A percentile compares a stretch with the other conserved stretches of the same genome.
These are phyloP conservation scores for Protodeltote pygarga DNA, from an alignment of 2,888 invertebrate genomes.

Conservation along the genomic window DNA sequence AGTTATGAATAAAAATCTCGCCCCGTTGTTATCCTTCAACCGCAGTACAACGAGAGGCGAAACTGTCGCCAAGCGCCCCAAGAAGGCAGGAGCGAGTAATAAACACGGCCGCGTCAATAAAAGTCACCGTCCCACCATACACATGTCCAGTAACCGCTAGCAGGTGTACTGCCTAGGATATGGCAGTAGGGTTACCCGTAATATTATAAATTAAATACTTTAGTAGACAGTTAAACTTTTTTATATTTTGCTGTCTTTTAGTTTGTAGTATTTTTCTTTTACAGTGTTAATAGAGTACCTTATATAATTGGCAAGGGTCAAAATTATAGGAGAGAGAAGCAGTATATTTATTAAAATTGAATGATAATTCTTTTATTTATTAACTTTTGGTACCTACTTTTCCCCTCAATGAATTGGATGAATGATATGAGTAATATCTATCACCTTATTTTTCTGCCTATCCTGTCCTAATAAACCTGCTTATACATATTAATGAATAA, in stretches of 20 bases:
- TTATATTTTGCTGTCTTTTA: not conserved
- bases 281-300: too few relatives aligned
- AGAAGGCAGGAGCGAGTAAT: constrained; percentile 69
- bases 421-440: too few relatives aligned
- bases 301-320: too few relatives aligned
- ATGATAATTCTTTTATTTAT: too few relatives aligned
- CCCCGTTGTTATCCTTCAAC: constrained; percentile 34
- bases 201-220: constrained; percentile 17
- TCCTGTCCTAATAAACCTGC: too few relatives aligned
- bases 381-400: too few relatives aligned
- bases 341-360: too few relatives aligned
- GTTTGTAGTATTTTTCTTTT: too few relatives aligned
- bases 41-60: constrained; percentile 51
- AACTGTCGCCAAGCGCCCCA: constrained; percentile 57
- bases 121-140: constrained; percentile 78
- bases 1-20: constrained; percentile 10
- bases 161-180: constrained; percentile 71
- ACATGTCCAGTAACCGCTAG: constrained; percentile 70
- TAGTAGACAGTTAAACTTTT: not conserved
- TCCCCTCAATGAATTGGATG: too few relatives aligned
- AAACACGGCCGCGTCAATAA: constrained; percentile 80
- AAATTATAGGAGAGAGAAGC: too few relatives aligned
- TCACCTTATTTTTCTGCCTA: too few relatives aligned
- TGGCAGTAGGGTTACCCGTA: constrained; percentile 55
- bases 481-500: too few relatives aligned